Percentiles rank a stretch among this genome's conserved stretches.
Evolutionary conservation across 2,113 vertebrate genomes (phyloP).

Genomic region (Pomatostomus ruficeps): DNA sequence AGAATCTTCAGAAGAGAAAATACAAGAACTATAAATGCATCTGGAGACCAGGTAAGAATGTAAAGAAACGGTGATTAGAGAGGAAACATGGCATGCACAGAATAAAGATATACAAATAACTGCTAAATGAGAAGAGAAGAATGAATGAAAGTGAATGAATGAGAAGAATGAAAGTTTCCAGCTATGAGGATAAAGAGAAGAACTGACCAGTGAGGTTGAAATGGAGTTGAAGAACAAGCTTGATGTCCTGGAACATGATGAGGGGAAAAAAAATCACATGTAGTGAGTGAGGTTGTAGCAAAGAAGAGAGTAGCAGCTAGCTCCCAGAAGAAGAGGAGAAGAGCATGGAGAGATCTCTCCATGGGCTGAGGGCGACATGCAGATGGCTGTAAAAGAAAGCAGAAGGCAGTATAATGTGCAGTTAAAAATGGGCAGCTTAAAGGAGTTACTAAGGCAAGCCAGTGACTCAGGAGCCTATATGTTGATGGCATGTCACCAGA

Average conservation of each 20-base stretch:
- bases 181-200: conserved; percentile 50
- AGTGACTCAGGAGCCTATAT: not conserved
- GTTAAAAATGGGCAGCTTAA: not conserved
- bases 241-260: not conserved
- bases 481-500: not conserved
- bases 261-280: not conserved
- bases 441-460: not conserved
- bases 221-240: conserved; percentile 51
- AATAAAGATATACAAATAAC: conserved; percentile 43
- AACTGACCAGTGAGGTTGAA: conserved; percentile 53
- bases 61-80: conserved; percentile 42
- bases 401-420: not conserved
- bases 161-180: conserved; percentile 63
- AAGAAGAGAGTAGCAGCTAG: conserved; percentile 25
- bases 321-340: conserved; percentile 6
- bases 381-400: not conserved
- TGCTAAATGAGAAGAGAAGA: conserved; percentile 63
- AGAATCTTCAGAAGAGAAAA: conserved; percentile 60
- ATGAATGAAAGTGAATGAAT: conserved; percentile 62
- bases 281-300: not conserved
- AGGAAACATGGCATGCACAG: conserved; percentile 50
- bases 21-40: conserved; percentile 50
- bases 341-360: not conserved
- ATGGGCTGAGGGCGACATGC: not conserved
- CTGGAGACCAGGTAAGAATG: conserved; percentile 60